phyloP scores from a whole-genome alignment of 2,797 vertebrate species.

The Pipistrellus pygmaeus region DNA sequence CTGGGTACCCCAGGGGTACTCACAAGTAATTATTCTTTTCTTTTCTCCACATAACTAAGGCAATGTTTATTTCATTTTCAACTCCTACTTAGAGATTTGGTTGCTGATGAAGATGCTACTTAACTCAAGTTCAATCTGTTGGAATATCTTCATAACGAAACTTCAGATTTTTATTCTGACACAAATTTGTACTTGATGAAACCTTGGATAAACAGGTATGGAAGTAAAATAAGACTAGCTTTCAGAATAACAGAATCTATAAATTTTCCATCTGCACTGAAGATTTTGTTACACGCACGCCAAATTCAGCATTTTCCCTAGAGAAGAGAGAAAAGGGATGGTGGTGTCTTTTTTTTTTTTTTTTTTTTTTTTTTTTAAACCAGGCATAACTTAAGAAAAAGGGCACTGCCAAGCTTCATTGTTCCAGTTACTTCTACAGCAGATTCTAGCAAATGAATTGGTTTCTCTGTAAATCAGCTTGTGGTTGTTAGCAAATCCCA shows the following conservation, averaged over 20 bases:
- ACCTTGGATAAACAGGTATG: neutral
- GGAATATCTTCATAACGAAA: conserved; percentile 15
- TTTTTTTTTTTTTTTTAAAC: neutral
- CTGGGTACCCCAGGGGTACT: too few relatives aligned
- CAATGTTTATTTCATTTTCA: neutral
- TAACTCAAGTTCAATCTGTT: neutral
- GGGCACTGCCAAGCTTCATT: too few relatives aligned
- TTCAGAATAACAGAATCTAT: neutral
- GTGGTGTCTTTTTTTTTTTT: neutral
- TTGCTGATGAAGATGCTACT: neutral
- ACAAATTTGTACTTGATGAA: conserved; percentile 35
- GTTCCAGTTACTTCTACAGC: neutral
- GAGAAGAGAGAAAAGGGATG: neutral
- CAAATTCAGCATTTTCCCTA: neutral
- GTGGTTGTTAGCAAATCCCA: neutral
- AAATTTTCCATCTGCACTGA: neutral
- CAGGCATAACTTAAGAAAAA: neutral
- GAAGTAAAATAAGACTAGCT: neutral
- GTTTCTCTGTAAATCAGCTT: neutral
- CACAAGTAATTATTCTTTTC: neutral
- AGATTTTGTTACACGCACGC: neutral
- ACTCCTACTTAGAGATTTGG: neutral
- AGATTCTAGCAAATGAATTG: neutral
- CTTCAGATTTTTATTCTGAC: conserved; percentile 3
- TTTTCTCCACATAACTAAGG: neutral